phyloP scores from a whole-genome alignment of 1,140 invertebrate species.

The Ooceraea biroi region DNA sequence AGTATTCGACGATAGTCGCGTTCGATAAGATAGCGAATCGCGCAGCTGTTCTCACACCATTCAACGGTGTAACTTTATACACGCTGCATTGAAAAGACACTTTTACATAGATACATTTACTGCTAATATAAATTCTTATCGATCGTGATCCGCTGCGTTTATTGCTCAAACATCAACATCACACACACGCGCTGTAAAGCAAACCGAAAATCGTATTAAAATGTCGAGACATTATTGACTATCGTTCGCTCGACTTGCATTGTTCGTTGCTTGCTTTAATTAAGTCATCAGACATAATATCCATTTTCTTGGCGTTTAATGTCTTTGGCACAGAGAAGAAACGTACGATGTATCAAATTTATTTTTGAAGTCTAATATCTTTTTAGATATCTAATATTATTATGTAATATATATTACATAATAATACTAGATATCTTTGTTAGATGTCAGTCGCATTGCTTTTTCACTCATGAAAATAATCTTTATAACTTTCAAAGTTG shows the following conservation, averaged over 20 bases:
- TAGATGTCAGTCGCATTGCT: too few species aligned
- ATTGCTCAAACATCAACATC: not conserved
- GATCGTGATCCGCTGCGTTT: constrained; percentile 16
- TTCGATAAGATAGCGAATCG: constrained; percentile 71
- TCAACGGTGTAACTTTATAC: constrained; percentile 23
- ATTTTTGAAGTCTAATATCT: too few species aligned
- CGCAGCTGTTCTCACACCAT: constrained; percentile 66
- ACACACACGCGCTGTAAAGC: not conserved
- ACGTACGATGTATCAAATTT: too few species aligned
- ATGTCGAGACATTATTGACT: not conserved
- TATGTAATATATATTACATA: too few species aligned
- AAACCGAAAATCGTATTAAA: not conserved
- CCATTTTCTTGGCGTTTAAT: not conserved
- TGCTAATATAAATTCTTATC: not conserved
- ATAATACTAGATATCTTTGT: too few species aligned
- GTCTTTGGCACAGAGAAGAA: not conserved
- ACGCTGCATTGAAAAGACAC: not conserved
- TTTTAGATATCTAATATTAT: too few species aligned
- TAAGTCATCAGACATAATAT: not conserved
- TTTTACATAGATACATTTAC: constrained; percentile 12
- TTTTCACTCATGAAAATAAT: too few species aligned
- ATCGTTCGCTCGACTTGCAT: not conserved
- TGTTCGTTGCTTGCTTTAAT: not conserved
- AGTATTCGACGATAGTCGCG: constrained; percentile 61
- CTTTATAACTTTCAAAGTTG: too few species aligned